phyloP scores from a whole-genome alignment of 2,113 vertebrate species.

The Gobiocypris rarus region DNA sequence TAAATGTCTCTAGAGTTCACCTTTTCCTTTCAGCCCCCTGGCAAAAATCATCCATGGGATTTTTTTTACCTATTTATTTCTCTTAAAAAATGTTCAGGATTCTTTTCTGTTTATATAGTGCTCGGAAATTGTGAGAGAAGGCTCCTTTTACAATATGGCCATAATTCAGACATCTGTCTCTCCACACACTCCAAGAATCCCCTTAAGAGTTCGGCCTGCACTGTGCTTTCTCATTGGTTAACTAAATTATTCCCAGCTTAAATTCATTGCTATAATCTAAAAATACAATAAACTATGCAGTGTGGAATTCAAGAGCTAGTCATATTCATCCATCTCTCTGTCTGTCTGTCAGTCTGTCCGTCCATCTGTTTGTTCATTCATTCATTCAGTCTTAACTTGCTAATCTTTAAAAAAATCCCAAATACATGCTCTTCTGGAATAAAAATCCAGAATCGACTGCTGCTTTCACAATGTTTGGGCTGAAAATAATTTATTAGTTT shows the following conservation, averaged over 20 bases:
- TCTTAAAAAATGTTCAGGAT: neutral
- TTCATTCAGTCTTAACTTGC: neutral
- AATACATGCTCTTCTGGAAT: neutral
- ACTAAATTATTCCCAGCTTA: slow-evolving; percentile 15
- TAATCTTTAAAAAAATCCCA: neutral
- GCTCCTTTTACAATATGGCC: neutral
- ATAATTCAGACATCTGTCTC: slow-evolving; percentile 12
- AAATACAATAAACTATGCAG: neutral
- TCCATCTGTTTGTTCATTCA: too few species aligned
- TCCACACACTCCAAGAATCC: slow-evolving; percentile 7
- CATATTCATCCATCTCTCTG: neutral
- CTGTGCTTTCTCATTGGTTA: neutral
- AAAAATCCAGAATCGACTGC: neutral
- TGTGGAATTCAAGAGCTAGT: neutral
- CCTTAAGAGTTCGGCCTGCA: neutral
- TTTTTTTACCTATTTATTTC: slow-evolving; percentile 14
- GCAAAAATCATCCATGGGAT: neutral
- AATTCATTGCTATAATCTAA: neutral
- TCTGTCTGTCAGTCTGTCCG: too few species aligned
- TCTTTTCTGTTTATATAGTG: neutral
- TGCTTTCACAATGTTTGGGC: neutral
- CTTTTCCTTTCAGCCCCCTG: neutral
- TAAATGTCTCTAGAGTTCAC: neutral
- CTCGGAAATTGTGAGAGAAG: neutral
- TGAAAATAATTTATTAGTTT: neutral